These are phyloP conservation scores for Xestia ashworthii DNA, from an alignment of 2,888 invertebrate genomes.

Conservation along the genomic window DNA sequence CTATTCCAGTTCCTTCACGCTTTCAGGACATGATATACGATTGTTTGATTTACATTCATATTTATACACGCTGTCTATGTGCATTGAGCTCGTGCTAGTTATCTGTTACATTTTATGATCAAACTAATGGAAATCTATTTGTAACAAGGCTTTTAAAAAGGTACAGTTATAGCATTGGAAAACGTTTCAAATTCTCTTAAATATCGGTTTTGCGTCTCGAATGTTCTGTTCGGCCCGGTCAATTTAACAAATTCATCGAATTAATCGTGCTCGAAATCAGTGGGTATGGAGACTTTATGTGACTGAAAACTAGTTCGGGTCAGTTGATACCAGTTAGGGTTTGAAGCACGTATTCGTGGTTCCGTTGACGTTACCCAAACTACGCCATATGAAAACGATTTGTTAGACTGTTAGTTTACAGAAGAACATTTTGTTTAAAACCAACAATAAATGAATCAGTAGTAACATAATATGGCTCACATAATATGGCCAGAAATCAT, in stretches of 20 bases:
- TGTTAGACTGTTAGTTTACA: not conserved
- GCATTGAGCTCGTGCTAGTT: slow-evolving; percentile 36
- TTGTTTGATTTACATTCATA: slow-evolving; percentile 51
- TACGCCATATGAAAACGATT: not conserved
- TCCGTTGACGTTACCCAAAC: not conserved
- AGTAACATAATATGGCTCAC: too few relatives aligned
- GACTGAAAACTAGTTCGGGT: slow-evolving; percentile 37
- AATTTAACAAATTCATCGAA: slow-evolving; percentile 49
- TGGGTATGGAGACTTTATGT: slow-evolving; percentile 36
- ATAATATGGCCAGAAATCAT: not conserved
- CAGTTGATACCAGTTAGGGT: slow-evolving; percentile 32
- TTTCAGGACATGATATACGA: slow-evolving; percentile 60
- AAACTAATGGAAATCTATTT: slow-evolving; percentile 43
- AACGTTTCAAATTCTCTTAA: slow-evolving; percentile 14
- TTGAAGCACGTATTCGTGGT: not conserved
- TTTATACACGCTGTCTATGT: slow-evolving; percentile 44
- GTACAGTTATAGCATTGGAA: slow-evolving; percentile 20
- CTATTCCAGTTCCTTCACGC: slow-evolving; percentile 51
- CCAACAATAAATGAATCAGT: not conserved
- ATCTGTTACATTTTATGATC: slow-evolving; percentile 36
- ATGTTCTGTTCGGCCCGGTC: slow-evolving; percentile 19
- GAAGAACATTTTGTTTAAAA: not conserved
- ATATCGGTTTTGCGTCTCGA: slow-evolving; percentile 28
- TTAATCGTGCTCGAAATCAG: slow-evolving; percentile 44
- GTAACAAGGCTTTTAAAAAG: slow-evolving; percentile 18